Evolutionary conservation across 2,797 vertebrate species (phyloP).

Genomic region (Pangasius sanitwongsei): DNA sequence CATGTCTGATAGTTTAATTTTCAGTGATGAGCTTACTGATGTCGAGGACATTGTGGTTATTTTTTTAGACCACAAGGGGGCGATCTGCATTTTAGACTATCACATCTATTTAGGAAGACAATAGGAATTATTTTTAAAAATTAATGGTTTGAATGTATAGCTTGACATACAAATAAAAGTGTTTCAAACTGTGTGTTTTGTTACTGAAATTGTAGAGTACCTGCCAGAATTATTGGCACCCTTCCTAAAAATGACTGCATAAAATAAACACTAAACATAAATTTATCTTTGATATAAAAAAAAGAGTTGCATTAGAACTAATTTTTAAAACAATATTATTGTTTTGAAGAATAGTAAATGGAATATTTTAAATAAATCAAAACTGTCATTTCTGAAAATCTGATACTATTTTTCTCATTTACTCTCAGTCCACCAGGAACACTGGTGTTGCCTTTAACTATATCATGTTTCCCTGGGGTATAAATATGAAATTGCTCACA

Average conservation of each 20-base stretch:
- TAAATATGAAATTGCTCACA: background rate
- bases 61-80: slow-evolving; percentile 71
- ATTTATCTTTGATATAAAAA: background rate
- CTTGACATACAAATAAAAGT: background rate
- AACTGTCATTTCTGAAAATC: no score
- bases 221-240: background rate
- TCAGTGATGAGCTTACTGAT: background rate
- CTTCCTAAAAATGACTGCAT: background rate
- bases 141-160: background rate
- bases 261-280: background rate
- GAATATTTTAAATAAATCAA: background rate
- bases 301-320: background rate
- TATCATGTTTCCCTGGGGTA: background rate
- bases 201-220: background rate
- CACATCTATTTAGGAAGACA: background rate
- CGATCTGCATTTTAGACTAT: slow-evolving; percentile 60
- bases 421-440: no score
- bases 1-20: background rate
- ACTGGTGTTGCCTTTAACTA: no score
- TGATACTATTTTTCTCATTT: background rate
- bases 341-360: background rate
- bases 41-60: background rate
- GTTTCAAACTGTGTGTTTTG: background rate
- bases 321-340: background rate
- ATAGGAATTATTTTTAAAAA: background rate